A percentile compares a stretch with the other conserved stretches of the same genome.
Conservation (phyloP, 2,113 vertebrate genomes). For the Diphyllodes magnificus region DNA sequence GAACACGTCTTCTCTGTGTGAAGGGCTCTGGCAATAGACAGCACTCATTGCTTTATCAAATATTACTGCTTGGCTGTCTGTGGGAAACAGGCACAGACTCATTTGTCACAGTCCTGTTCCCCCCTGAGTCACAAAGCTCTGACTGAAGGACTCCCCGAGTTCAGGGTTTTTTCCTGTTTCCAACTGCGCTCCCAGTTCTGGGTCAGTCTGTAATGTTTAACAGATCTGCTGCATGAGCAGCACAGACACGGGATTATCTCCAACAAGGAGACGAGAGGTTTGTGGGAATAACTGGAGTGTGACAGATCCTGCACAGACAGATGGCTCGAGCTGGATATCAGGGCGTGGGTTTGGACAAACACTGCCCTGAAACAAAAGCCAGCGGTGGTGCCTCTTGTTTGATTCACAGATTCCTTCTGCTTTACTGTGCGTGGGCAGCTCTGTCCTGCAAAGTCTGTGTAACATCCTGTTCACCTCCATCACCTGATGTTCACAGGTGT, state of each 20-base stretch:
- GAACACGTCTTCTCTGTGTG: neutral
- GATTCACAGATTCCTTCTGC: neutral
- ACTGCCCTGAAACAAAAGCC: neutral
- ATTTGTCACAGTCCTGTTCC: neutral
- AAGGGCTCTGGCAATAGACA: neutral
- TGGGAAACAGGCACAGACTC: neutral
- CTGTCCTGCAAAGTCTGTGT: neutral
- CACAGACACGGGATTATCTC: neutral
- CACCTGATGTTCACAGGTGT: neutral
- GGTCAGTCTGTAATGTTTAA: neutral
- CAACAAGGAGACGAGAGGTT: neutral
- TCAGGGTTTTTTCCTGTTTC: neutral
- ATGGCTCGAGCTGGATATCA: neutral
- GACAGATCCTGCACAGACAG: neutral
- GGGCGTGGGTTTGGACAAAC: neutral
- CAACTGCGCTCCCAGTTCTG: rapidly evolving
- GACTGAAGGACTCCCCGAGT: neutral
- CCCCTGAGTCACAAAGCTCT: neutral
- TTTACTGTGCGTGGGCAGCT: neutral
- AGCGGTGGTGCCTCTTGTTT: rapidly evolving
- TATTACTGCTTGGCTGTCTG: neutral
- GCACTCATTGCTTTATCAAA: neutral
- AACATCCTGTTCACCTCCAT: neutral
- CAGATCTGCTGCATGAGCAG: neutral
- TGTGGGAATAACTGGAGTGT: neutral